Evolutionary conservation across 35 echinoderm and acorn worm species (phyloP), one percentile per base, ranked within the genome.

Genomic region (Chiridota heheva): DNA sequence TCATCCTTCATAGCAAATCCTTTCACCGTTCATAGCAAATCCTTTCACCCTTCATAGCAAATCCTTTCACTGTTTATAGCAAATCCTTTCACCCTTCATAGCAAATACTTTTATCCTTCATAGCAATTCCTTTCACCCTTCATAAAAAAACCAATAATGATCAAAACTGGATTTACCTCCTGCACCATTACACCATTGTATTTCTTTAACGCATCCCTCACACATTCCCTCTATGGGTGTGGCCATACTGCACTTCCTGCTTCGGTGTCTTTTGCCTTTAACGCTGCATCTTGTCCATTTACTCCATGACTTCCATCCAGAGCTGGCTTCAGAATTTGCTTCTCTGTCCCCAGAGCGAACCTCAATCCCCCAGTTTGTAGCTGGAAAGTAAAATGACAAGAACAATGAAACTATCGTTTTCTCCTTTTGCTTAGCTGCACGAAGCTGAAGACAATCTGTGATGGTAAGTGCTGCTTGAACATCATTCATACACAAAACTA

Each of bases 131-230:
- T n/a, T n/a, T n/a, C n/a, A n/a, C n/a, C n/a, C n/a, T n/a, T n/a
- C n/a, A n/a, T n/a, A n/a, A n/a, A n/a, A n/a, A n/a, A n/a, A n/a
- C n/a, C n/a, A n/a, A n/a, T n/a, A n/a, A n/a, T n/a, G n/a, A n/a
- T n/a, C n/a, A n/a, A n/a, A n/a, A n/a, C n/a, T n/a, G n/a, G n/a
- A n/a, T 26, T 55, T 55, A 56, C 53, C 65, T 18, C 8, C 59
- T 37, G 37, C 59, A 59, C 48, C 51, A 60, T 72, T 36, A 62
- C 81, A 84, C 67, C 68, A 84, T 28, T 72, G 30, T 16, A 84
- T 84, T 22, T 84, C 81, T 33, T 84, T 84, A 36, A 71, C 67
- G 36, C 81, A 84, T 26, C 81, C 81, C 45, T 39, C 35, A 60
- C 81, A 84, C 36, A 60, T 60, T 3, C 81, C 81, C 22, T 38